Evolutionary conservation across 2,888 invertebrate species (phyloP), one percentile per base, ranked within the genome.

Genomic region (Eurytoma californica): DNA sequence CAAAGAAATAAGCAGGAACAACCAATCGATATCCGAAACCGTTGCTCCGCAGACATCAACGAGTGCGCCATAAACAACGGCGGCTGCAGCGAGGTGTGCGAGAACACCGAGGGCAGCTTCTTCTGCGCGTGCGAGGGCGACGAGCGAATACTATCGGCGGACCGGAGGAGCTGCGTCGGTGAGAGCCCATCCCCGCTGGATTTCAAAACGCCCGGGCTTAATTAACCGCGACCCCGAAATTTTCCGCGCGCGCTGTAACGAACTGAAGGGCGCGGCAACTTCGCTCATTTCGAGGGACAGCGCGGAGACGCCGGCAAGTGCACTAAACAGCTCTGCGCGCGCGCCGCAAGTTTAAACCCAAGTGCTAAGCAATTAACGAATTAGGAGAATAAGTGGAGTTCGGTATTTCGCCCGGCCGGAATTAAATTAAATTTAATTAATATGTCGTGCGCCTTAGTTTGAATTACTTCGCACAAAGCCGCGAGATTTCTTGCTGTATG

Each of bases 81-180:
- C 47, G 93, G 92, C 49, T 94, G 94, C 81, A 91, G 90, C 0
- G 92, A 92, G 80, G 91, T 92, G 60, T 94, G 94, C 86, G 91
- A 92, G 81, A 92, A 93, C 80, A 91, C 91, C 4, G 91, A 91
- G 49, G 93, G 93, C 7, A 91, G 92, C 77, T 91, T 89, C 82
- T 90, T 91, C 80, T 94, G 94, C 82, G 89, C 91, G 16, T 93
- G 93, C 85, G 86, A 89, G 61, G 90, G 90, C 47, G 90, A 90
- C 80, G 90, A 90, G 81, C 86, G 86, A 83, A 85, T 86, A 24
- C 81, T 90, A 82, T 86, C 88, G 20, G 76, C 86, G 16, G 89
- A 90, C 79, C 87, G 87, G 69, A 88, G 85, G 83, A 86, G 87
- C 65, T 90, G 90, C 80, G 83, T 86, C 77, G 89, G 90, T 89